These are phyloP conservation scores for Ochropleura leucogaster DNA, from an alignment of 2,888 invertebrate genomes.

Conservation along the genomic window DNA sequence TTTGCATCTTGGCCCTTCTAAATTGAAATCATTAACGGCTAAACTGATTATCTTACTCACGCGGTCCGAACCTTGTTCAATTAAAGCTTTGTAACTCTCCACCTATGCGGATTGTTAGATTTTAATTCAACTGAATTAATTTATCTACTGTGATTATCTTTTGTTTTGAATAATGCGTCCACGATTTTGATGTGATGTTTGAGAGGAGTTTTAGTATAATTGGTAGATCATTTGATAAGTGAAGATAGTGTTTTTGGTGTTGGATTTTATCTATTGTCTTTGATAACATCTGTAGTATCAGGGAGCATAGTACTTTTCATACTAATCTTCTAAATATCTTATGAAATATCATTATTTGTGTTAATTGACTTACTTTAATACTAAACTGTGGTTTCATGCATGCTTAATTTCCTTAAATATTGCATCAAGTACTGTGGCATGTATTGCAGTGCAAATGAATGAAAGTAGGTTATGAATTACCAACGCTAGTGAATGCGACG, in stretches of 20 bases:
- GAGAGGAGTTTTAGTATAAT: constrained; percentile 10
- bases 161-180: constrained; percentile 64
- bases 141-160: constrained; percentile 65
- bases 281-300: constrained; percentile 4
- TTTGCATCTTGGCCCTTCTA: constrained; percentile 87
- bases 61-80: constrained; percentile 84
- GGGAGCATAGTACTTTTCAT: background rate
- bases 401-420: constrained; percentile 13
- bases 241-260: background rate
- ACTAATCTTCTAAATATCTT: background rate
- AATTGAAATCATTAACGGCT: constrained; percentile 88
- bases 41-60: constrained; percentile 89
- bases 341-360: no score
- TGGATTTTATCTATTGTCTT: constrained; percentile 3
- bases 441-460: constrained; percentile 35
- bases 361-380: no score
- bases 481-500: constrained; percentile 31
- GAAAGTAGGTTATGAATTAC: constrained; percentile 56
- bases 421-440: constrained; percentile 21
- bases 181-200: constrained; percentile 59
- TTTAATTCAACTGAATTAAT: constrained; percentile 70
- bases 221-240: constrained; percentile 9
- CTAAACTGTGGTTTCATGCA: background rate
- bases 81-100: constrained; percentile 88
- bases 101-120: constrained; percentile 86